Evolutionary conservation across 2,113 vertebrate genomes (phyloP).

Genomic region (Gopherus flavomarginatus): DNA sequence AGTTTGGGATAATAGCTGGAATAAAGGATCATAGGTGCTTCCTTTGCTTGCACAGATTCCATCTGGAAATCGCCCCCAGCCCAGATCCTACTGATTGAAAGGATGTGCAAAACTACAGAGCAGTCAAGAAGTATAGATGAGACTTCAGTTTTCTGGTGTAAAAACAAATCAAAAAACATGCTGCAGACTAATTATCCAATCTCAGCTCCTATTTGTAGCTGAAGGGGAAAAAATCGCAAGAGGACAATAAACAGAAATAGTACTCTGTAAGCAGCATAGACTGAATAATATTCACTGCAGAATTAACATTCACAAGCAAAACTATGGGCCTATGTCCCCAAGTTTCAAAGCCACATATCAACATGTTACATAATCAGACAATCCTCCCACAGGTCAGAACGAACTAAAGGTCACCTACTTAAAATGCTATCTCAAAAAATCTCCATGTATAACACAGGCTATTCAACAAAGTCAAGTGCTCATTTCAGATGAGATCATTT

Average conservation of each 20-base stretch:
- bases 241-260: slow-evolving; percentile 1
- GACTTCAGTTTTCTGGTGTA: background rate
- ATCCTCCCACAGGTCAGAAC: background rate
- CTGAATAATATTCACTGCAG: background rate
- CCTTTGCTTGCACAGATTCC: background rate
- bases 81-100: background rate
- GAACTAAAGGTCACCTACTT: background rate
- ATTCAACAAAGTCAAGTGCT: background rate
- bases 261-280: background rate
- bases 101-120: background rate
- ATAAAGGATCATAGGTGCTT: background rate
- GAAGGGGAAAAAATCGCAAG: background rate
- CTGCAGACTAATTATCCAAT: background rate
- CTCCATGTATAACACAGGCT: background rate
- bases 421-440: background rate
- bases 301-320: slow-evolving; percentile 33
- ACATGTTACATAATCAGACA: background rate
- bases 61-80: background rate
- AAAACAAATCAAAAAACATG: background rate
- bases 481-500: background rate
- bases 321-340: background rate
- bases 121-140: background rate
- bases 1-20: slow-evolving; percentile 2
- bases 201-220: background rate
- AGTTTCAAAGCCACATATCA: background rate